These are phyloP conservation scores for Empis stercorea DNA, from an alignment of 2,888 invertebrate genomes.

Conservation along the genomic window DNA sequence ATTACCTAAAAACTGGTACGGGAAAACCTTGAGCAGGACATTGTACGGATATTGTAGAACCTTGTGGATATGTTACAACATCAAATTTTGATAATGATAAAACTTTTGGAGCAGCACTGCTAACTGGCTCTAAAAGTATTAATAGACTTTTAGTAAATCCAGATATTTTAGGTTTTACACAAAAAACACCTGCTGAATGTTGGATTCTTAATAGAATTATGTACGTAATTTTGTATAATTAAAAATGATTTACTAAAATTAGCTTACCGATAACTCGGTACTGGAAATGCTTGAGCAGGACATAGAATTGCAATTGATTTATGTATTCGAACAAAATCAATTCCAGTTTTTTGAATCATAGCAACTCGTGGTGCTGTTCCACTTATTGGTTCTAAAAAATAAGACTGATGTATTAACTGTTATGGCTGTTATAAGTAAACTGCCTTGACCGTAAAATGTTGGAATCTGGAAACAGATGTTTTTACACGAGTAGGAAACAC, in stretches of 20 bases:
- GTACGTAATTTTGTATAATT: too few relatives aligned
- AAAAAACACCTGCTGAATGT: neutral
- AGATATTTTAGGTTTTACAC: too few relatives aligned
- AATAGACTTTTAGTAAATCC: neutral
- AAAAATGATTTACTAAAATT: too few relatives aligned
- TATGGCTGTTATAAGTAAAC: too few relatives aligned
- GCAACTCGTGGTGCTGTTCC: conserved; percentile 55
- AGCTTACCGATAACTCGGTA: conserved; percentile 44
- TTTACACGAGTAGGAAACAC: too few relatives aligned
- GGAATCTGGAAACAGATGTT: too few relatives aligned
- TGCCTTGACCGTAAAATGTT: neutral
- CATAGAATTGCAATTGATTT: conserved; percentile 41
- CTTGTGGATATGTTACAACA: conserved; percentile 22
- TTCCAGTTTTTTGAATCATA: conserved; percentile 31
- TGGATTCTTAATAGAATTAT: conserved; percentile 1
- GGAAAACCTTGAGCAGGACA: conserved; percentile 45
- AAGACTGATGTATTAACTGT: too few relatives aligned
- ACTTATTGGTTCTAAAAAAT: conserved; percentile 51
- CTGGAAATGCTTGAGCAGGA: conserved; percentile 50
- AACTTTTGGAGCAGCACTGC: conserved; percentile 56
- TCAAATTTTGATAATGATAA: conserved; percentile 38
- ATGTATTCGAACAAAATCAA: conserved; percentile 19
- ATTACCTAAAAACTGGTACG: conserved; percentile 40
- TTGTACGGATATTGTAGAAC: conserved; percentile 23
- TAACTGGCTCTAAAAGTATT: conserved; percentile 47